Conservation (phyloP, 2,888 invertebrate genomes). For the Lysandra coridon region DNA sequence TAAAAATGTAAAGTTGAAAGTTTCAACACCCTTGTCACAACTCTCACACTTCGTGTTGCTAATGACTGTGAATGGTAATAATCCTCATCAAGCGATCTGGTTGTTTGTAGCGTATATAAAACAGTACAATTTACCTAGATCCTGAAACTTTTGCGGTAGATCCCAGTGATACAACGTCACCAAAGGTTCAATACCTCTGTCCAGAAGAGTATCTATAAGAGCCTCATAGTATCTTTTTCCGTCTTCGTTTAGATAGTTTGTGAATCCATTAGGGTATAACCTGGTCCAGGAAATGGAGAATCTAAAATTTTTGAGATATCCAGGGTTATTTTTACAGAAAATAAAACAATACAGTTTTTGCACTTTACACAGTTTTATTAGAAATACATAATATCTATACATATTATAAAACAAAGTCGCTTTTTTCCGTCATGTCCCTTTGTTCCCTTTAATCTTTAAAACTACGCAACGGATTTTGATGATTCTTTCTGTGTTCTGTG, state of each 20-base stretch:
- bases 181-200: conserved; percentile 80
- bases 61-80: no score
- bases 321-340: not conserved
- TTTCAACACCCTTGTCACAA: not conserved
- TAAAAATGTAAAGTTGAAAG: not conserved
- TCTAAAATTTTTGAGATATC: conserved; percentile 47
- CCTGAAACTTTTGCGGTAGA: conserved; percentile 65
- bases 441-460: no score
- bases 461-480: no score
- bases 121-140: conserved; percentile 33
- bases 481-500: no score
- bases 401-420: no score
- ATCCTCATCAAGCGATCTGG: not conserved
- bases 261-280: conserved; percentile 82
- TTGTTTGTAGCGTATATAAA: not conserved
- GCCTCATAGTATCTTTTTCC: conserved; percentile 86
- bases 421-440: no score
- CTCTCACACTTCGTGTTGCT: not conserved
- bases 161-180: conserved; percentile 83
- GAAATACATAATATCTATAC: no score
- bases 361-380: no score
- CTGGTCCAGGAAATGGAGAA: conserved; percentile 85
- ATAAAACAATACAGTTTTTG: not conserved
- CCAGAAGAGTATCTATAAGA: conserved; percentile 83
- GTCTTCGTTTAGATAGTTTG: conserved; percentile 80